These are phyloP conservation scores for Entomobrya proxima DNA, from an alignment of 2,888 invertebrate species.

Conservation along the genomic window DNA sequence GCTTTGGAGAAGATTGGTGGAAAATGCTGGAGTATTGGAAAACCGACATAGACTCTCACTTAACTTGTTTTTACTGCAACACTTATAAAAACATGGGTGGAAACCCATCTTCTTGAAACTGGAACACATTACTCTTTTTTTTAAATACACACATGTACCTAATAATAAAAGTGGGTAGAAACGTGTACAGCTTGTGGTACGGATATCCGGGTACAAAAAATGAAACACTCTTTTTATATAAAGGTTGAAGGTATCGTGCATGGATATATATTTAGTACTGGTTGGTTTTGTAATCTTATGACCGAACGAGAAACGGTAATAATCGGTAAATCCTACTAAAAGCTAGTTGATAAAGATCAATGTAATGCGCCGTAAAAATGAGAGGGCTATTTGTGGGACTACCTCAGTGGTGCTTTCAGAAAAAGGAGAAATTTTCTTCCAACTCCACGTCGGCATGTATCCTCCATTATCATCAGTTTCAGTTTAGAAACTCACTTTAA, in stretches of 20 bases:
- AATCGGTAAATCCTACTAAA: slow-evolving; percentile 47
- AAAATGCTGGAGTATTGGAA: neutral
- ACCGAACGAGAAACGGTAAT: slow-evolving; percentile 33
- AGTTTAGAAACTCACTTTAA: slow-evolving; percentile 7
- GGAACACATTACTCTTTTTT: slow-evolving; percentile 24
- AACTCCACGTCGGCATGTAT: neutral
- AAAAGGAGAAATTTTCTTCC: neutral
- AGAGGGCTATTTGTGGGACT: slow-evolving; percentile 4
- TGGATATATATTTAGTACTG: neutral
- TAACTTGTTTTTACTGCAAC: slow-evolving; percentile 13
- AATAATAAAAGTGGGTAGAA: too few relatives aligned
- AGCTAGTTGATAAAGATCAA: slow-evolving; percentile 51
- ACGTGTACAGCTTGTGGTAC: neutral
- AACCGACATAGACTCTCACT: neutral
- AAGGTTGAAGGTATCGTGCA: too few relatives aligned
- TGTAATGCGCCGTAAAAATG: slow-evolving; percentile 36
- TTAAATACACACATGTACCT: neutral
- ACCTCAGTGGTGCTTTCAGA: neutral
- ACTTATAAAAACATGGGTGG: too few relatives aligned
- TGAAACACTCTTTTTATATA: too few relatives aligned
- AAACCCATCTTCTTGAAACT: neutral
- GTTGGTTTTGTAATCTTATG: slow-evolving; percentile 19
- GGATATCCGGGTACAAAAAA: too few relatives aligned
- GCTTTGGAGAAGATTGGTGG: too few relatives aligned
- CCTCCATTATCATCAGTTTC: slow-evolving; percentile 18